phyloP scores from a whole-genome alignment of 2,113 vertebrate genomes.

The Dissostichus mawsoni region DNA sequence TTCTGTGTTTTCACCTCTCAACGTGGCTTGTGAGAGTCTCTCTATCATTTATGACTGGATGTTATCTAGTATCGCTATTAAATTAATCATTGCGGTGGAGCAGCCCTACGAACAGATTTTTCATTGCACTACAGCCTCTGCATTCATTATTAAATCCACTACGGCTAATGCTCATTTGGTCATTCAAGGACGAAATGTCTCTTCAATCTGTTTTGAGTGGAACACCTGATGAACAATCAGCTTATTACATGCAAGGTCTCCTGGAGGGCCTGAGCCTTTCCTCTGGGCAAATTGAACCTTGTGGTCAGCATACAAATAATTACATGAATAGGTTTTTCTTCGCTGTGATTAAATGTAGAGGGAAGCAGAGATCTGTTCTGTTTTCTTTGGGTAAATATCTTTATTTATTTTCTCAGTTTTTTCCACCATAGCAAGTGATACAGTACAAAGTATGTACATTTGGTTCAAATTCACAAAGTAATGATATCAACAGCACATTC shows the following conservation, averaged over 20 bases:
- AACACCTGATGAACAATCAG: slow-evolving; percentile 44
- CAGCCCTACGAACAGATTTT: slow-evolving; percentile 13
- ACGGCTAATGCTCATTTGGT: slow-evolving; percentile 22
- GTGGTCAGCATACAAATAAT: slow-evolving; percentile 67
- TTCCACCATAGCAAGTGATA: too few relatives aligned
- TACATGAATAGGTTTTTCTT: slow-evolving; percentile 43
- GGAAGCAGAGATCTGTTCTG: slow-evolving; percentile 40
- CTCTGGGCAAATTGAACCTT: slow-evolving; percentile 32
- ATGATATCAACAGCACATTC: too few relatives aligned
- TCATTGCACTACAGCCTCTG: not conserved
- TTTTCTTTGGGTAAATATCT: too few relatives aligned
- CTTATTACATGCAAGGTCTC: slow-evolving; percentile 17
- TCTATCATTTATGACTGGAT: slow-evolving; percentile 1
- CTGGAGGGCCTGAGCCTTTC: slow-evolving; percentile 8
- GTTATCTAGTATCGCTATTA: slow-evolving; percentile 19
- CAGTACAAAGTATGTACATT: too few relatives aligned
- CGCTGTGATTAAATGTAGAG: slow-evolving; percentile 62
- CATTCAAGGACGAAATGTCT: slow-evolving; percentile 43
- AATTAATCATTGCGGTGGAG: slow-evolving; percentile 11
- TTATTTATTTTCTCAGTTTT: too few relatives aligned
- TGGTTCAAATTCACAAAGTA: too few relatives aligned
- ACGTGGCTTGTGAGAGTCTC: not conserved
- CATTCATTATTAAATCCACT: slow-evolving; percentile 21
- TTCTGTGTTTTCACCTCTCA: slow-evolving; percentile 13
- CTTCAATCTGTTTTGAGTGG: slow-evolving; percentile 21